Evolutionary conservation across 2,113 vertebrate species (phyloP).

Genomic region (Muntiacus reevesi): DNA sequence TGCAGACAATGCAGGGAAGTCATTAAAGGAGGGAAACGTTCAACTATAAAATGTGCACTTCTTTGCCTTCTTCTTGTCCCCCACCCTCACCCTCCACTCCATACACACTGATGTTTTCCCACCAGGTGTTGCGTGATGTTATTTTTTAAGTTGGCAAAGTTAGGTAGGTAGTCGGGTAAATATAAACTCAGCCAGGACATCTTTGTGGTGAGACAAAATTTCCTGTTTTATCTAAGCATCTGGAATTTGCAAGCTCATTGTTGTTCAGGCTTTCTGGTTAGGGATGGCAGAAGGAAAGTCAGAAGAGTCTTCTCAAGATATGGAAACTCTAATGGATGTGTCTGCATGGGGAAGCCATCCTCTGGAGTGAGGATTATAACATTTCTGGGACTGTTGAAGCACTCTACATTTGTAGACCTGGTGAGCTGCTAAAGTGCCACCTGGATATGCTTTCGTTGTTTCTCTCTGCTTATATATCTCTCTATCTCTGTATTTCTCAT

Average conservation of each 20-base stretch:
- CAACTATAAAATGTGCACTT: not conserved
- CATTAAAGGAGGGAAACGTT: not conserved
- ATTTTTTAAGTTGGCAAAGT: constrained; percentile 57
- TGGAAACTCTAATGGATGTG: not conserved
- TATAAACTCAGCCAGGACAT: constrained; percentile 13
- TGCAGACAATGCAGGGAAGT: not conserved
- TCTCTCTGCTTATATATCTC: not conserved
- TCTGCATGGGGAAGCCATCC: not conserved
- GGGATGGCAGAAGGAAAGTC: not conserved
- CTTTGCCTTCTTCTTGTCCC: not conserved
- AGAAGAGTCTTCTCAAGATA: not conserved
- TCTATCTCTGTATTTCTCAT: not conserved
- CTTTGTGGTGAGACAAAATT: constrained; percentile 60
- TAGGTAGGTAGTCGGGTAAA: constrained; percentile 51
- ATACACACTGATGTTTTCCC: not conserved
- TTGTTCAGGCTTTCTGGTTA: not conserved
- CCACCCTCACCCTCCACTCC: too few species aligned
- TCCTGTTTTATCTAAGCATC: constrained; percentile 7
- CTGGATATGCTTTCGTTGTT: not conserved
- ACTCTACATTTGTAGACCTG: not conserved
- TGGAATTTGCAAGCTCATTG: constrained; percentile 49
- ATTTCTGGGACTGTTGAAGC: not conserved
- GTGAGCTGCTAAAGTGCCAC: not conserved
- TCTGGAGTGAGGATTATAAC: not conserved
- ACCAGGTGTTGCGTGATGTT: not conserved